Evolutionary conservation across 2,113 vertebrate genomes (phyloP).

Genomic region (Myotis lucifugus): DNA sequence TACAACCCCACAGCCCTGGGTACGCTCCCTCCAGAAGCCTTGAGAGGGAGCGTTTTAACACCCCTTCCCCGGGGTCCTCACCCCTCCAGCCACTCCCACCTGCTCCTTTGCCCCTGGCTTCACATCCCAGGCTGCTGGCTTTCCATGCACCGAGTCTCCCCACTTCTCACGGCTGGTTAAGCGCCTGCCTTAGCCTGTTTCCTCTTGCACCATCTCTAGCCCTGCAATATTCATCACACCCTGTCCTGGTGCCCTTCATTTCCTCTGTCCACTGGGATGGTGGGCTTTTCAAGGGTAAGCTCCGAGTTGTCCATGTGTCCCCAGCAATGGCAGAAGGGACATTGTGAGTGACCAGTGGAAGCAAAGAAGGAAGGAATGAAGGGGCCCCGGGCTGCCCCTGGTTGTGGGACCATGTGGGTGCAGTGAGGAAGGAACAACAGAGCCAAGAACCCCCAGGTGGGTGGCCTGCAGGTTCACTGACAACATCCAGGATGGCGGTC

Average conservation of each 20-base stretch:
- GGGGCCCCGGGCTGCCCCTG: rapidly evolving
- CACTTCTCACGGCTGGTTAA: rapidly evolving
- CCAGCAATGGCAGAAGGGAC: neutral
- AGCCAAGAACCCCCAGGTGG: neutral
- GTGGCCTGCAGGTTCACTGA: neutral
- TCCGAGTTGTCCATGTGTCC: neutral
- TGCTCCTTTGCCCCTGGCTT: neutral
- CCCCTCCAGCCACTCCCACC: no score
- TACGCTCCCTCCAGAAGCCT: neutral
- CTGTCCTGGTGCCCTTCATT: neutral
- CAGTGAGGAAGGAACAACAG: neutral
- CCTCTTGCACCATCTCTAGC: neutral
- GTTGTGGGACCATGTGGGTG: no score
- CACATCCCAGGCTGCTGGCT: neutral
- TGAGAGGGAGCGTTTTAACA: neutral
- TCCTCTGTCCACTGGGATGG: neutral
- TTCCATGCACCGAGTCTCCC: neutral
- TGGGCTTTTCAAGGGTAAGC: neutral
- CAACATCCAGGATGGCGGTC: rapidly evolving
- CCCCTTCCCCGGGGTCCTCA: neutral
- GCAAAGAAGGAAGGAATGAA: neutral
- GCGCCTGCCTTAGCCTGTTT: neutral
- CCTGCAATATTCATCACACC: neutral
- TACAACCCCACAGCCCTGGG: neutral
- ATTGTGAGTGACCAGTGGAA: neutral